Percentiles rank a stretch among this genome's conserved stretches.
Conservation (phyloP, 2,888 invertebrate species). For the Stenoptilia bipunctidactyla region DNA sequence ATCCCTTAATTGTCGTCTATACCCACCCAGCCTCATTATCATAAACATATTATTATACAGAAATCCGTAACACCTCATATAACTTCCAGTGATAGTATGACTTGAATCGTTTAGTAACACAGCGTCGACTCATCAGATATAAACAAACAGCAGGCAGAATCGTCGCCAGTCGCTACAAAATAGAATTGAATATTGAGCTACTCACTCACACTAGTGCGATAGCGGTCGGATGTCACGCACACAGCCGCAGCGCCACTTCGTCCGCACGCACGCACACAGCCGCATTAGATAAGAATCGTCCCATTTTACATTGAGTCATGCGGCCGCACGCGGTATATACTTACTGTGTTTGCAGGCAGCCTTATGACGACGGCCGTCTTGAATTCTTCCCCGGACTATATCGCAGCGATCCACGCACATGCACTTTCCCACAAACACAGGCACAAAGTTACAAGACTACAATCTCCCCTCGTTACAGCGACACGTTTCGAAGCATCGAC, state of each 20-base stretch:
- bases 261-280: slow-evolving; percentile 37
- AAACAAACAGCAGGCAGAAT: slow-evolving; percentile 46
- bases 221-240: slow-evolving; percentile 60
- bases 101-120: no score
- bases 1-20: background rate
- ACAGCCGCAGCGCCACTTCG: slow-evolving; percentile 29
- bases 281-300: slow-evolving; percentile 64
- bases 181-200: slow-evolving; percentile 68
- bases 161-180: slow-evolving; percentile 49
- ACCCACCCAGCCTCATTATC: background rate
- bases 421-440: slow-evolving; percentile 29
- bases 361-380: slow-evolving; percentile 69
- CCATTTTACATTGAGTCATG: slow-evolving; percentile 67
- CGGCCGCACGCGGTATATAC: slow-evolving; percentile 44
- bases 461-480: slow-evolving; percentile 23
- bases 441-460: slow-evolving; percentile 22
- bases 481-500: slow-evolving; percentile 32
- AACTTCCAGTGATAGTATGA: background rate
- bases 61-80: no score
- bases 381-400: slow-evolving; percentile 48
- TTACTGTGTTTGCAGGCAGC: slow-evolving; percentile 68
- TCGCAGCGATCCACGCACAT: slow-evolving; percentile 43
- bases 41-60: background rate
- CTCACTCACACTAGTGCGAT: slow-evolving; percentile 35
- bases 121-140: slow-evolving; percentile 36